Base-by-base conservation (phyloP, 2,797 vertebrate species). In the Chloroceryle inda region DNA sequence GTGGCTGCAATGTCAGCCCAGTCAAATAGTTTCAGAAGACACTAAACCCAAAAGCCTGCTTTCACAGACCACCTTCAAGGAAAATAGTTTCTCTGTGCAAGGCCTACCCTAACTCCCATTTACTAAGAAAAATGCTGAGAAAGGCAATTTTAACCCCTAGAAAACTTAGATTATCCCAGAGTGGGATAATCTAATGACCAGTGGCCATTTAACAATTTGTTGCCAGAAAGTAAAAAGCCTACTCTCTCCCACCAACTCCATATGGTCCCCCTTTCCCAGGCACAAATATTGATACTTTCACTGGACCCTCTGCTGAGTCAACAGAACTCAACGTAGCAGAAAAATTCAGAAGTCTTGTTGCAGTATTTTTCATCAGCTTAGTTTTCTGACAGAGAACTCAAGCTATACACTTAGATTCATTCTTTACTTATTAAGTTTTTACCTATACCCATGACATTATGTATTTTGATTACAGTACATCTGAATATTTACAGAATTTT, bases 1-100 rank as follows among this genome's bases (percentile, higher is more conserved):
- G 45, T 2, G 29, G 64, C 69, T 47, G 33, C 75, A 40, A 15
- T 0, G 0, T 59, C 68, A 83, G 27, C 37, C 1, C 1, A 17
- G 9, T 53, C 37, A 27, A 85, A 80, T 3, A 24, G 17, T 42
- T 89, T 56, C 44, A 83, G n/a, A 71, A 87, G 27, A 63, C 0
- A 0, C 8, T 76, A 26, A 68, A 59, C 12, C 27, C 3, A 64
- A n/a, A 50, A 49, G 56, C 67, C 5, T n/a, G 13, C 47, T 63
- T 85, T 78, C 52, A 18, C 42, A 14, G 23, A 49, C 33, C 17
- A 68, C 37, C 18, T 53, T 67, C 31, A 72, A 66, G 45, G 59
- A 92, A 76, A 66, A 26, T 1, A 13, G 35, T 69, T 85, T 68
- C 37, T 47, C 13, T 64, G 9, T 42, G 62, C 50, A 80, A 29